Conservation (phyloP, 2,888 invertebrate genomes). For the Synanthedon myopaeformis region DNA sequence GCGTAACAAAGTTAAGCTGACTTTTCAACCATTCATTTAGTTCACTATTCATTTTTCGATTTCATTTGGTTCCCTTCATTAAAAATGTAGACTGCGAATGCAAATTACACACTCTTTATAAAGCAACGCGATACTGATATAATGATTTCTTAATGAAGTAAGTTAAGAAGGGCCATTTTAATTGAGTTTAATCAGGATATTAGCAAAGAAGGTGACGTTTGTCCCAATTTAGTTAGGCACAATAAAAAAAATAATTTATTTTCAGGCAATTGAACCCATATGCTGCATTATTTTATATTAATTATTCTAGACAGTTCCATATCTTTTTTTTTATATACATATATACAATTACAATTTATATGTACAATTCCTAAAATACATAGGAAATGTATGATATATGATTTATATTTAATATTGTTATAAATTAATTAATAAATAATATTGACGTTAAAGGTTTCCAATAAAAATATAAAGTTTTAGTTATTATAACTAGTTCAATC, state of each 20-base stretch:
- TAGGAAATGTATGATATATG: too few species aligned
- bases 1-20: constrained; percentile 8
- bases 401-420: too few species aligned
- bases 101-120: too few species aligned
- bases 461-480: background rate
- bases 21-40: constrained; percentile 19
- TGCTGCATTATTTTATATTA: too few species aligned
- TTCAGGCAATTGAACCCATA: too few species aligned
- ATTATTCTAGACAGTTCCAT: too few species aligned
- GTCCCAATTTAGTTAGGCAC: constrained; percentile 19
- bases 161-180: constrained; percentile 5
- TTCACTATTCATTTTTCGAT: too few species aligned
- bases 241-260: too few species aligned
- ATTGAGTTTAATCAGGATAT: constrained; percentile 10
- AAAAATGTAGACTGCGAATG: background rate
- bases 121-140: background rate
- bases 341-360: too few species aligned
- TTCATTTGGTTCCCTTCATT: too few species aligned
- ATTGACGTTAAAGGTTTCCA: constrained; percentile 7
- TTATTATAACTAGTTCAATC: constrained; percentile 5
- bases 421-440: background rate
- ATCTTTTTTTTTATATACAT: too few species aligned
- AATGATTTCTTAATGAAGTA: constrained; percentile 1
- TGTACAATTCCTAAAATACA: too few species aligned
- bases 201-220: constrained; percentile 17